Conservation (phyloP, 1,140 invertebrate genomes). For the Chymomyza costata region DNA sequence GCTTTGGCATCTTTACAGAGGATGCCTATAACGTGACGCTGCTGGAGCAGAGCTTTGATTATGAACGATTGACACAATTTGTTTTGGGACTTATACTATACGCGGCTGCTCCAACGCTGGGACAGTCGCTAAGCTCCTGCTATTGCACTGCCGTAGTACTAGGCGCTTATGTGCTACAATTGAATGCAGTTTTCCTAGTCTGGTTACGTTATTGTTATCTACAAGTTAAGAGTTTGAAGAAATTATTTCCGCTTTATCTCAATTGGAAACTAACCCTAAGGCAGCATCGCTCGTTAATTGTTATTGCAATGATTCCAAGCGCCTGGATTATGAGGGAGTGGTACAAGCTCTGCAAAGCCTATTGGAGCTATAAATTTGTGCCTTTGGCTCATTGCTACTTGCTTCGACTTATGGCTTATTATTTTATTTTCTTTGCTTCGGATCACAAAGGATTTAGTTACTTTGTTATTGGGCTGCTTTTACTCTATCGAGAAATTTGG, state of each 20-base stretch:
- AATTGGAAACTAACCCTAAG: conserved; percentile 10
- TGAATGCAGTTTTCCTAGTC: not conserved
- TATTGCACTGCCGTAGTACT: not conserved
- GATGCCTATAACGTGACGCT: conserved; percentile 20
- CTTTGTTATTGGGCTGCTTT: not conserved
- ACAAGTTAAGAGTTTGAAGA: not conserved
- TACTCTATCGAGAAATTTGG: conserved; percentile 9
- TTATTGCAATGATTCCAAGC: not conserved
- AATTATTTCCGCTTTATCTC: not conserved
- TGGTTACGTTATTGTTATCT: not conserved
- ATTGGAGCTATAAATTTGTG: not conserved
- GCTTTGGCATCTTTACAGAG: conserved; percentile 35
- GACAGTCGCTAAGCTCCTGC: not conserved
- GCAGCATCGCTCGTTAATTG: not conserved
- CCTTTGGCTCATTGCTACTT: not conserved
- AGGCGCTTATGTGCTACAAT: conserved; percentile 1
- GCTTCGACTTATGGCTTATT: conserved; percentile 1
- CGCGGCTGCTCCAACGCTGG: not conserved
- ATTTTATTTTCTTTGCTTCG: conserved; percentile 8
- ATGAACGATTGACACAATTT: conserved; percentile 2
- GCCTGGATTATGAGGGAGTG: not conserved
- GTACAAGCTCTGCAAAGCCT: not conserved
- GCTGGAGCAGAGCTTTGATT: not conserved
- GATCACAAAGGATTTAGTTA: not conserved
- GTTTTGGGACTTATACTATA: conserved; percentile 4